Evolutionary conservation across 1,140 invertebrate genomes (phyloP), one percentile per base, ranked within the genome.

Genomic region (Drosophila pruinosa): DNA sequence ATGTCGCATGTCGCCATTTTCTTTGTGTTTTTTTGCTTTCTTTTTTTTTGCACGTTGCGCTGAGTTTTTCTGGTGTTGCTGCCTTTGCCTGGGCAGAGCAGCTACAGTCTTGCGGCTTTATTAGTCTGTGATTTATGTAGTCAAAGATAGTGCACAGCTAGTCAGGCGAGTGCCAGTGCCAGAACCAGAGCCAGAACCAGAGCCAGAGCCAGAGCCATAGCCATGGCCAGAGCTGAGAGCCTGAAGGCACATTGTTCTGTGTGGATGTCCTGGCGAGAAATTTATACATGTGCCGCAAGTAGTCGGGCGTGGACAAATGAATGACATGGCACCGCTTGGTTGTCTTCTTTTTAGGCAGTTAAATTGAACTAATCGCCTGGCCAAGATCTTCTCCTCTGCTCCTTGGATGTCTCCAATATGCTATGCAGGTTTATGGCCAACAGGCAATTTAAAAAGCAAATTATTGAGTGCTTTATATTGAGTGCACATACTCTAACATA

Each of bases 61-160:
- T 50, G 65, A 14, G 50, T 58, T 58, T 72, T 62, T 52, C 38
- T 45, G 43, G 34, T 59, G 52, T 45, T 43, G 21, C 28, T 59
- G 56, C 61, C 17, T 28, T 61, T 72, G 52, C 26, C 47, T 21
- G 41, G 4, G 6, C 36, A 54, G 56, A 62, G 57, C 50, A 47
- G 61, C 70, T 72, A 81, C 67, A 82, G 83, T 89, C 82, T 89
- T 88, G 82, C 78, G 82, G 82, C 82, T 88, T 88, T 88, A 88
- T 88, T 88, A 88, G 82, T 88, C 82, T 68, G 82, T 88, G 82
- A 88, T 88, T 88, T 88, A 88, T 88, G 82, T 82, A 88, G 82
- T 88, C 78, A 78, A 72, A 88, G 82, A 88, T 88, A 88, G 83
- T 80, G 69, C 70, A 70, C 72, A 75, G 72, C 69, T 45, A 71